A percentile compares a stretch with the other conserved stretches of the same genome.
Evolutionary conservation across 2,888 invertebrate species (phyloP).

Genomic region (Autographa gamma): DNA sequence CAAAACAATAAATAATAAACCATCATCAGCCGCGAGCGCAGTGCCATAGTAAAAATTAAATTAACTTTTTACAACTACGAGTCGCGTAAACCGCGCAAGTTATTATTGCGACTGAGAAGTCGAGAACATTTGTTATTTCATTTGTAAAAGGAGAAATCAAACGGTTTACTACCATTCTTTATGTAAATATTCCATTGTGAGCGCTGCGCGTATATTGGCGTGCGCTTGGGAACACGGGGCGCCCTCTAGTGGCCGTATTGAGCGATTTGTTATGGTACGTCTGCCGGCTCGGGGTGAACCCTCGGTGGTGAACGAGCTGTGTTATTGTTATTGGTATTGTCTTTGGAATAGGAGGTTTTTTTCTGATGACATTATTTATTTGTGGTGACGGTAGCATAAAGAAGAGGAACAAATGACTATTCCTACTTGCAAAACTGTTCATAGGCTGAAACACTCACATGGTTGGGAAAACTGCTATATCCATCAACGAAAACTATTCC

Average conservation of each 20-base stretch:
- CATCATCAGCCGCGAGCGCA: conserved; percentile 36
- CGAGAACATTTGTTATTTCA: conserved; percentile 66
- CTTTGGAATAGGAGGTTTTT: conserved; percentile 25
- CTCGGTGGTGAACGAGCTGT: conserved; percentile 14
- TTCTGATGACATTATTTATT: conserved; percentile 40
- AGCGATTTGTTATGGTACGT: conserved; percentile 52
- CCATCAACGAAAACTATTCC: too few relatives aligned
- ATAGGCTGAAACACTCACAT: too few relatives aligned
- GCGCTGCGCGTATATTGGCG: conserved; percentile 47
- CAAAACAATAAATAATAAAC: conserved; percentile 48
- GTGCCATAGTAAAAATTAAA: conserved; percentile 60
- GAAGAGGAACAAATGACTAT: conserved; percentile 11
- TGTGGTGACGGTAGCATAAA: conserved; percentile 20
- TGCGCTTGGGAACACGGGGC: conserved; percentile 49
- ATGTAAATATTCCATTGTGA: conserved; percentile 73
- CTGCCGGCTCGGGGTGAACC: conserved; percentile 13
- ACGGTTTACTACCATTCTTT: conserved; percentile 67
- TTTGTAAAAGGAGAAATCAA: conserved; percentile 68
- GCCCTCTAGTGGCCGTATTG: conserved; percentile 36
- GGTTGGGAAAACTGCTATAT: too few relatives aligned
- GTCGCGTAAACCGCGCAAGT: conserved; percentile 58
- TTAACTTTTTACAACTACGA: conserved; percentile 61
- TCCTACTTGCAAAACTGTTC: conserved; percentile 18
- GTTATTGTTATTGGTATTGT: conserved; percentile 31
- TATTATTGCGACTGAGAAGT: conserved; percentile 62